Evolutionary conservation across 2,888 invertebrate species (phyloP).

Genomic region (Agrochola macilenta): DNA sequence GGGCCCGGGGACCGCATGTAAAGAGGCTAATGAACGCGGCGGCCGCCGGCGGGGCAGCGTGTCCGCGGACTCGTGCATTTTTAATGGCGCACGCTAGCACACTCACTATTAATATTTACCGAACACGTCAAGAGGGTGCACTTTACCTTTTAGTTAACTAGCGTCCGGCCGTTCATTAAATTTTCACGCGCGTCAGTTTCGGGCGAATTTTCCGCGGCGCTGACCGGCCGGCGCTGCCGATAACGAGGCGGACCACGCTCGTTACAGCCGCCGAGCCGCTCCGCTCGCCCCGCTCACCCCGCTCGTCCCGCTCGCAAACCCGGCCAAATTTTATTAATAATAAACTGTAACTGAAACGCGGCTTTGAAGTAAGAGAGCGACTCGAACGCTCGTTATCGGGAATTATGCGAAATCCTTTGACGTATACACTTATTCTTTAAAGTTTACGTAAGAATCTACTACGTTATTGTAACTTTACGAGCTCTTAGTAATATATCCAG

Average conservation of each 20-base stretch:
- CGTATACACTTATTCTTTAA: conserved; percentile 80
- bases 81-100: conserved; percentile 89
- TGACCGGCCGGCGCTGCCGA: conserved; percentile 86
- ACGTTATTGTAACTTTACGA: conserved; percentile 68
- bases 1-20: conserved; percentile 73
- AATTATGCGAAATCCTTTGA: conserved; percentile 89
- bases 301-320: conserved; percentile 71
- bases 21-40: conserved; percentile 84
- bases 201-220: conserved; percentile 90
- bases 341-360: conserved; percentile 89
- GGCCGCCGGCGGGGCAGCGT: conserved; percentile 74
- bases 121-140: conserved; percentile 91
- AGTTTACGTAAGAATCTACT: conserved; percentile 73
- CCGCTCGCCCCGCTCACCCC: conserved; percentile 62
- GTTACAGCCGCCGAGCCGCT: conserved; percentile 77
- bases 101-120: conserved; percentile 91
- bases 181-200: conserved; percentile 91
- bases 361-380: conserved; percentile 89
- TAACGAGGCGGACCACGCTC: conserved; percentile 84
- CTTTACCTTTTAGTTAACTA: conserved; percentile 91
- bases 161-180: conserved; percentile 91
- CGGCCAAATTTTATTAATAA: conserved; percentile 90
- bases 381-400: conserved; percentile 88
- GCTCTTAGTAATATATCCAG: conserved; percentile 64
- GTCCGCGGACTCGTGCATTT: conserved; percentile 90